Base-by-base conservation (phyloP, 2,888 invertebrate genomes). In the Aphidoletes aphidimyza region DNA sequence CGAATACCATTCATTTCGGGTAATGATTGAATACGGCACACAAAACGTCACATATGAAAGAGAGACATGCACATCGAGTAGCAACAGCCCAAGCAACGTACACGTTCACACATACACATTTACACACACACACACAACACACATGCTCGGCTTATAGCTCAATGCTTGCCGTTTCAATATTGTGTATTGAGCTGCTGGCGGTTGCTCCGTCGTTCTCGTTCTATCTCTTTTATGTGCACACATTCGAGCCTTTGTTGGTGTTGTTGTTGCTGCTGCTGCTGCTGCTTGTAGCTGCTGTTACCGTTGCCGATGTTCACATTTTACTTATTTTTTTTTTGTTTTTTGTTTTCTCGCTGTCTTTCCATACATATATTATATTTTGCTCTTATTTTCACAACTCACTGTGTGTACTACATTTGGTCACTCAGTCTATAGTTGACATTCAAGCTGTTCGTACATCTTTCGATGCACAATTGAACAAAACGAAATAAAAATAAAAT, bases 341-440 rank as follows among this genome's bases (percentile, higher is more conserved):
- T 81, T 81, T 54, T 54, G n/a, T 54, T 54, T 81, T 81, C 81
- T 37, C 42, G 42, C 19, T 83, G 42, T 83, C 83, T 42, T 42
- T 39, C 83, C 83, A 83, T 81, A 37, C 81, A 81, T 42, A 83
- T 42, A 83, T 42, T 42, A 83, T 83, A 83, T 39, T 83, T 83
- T 83, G 39, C 42, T 83, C 42, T 84, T 59, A 36, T 84, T 78
- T 69, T 59, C 78, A 84, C 84, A 83, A 42, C 42, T 37, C 37
- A 37, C 37, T 81, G 81, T 81, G 81, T 84, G 84, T 84, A 84
- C 84, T 81, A 84, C 83, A 83, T 84, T 83, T 47, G 83, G 37
- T 84, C 47, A 84, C 83, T 84, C 85, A 85, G 85, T 85, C 85
- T 85, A 34, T 83, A 84, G 85, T 85, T 85, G 85, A 49, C 85